A percentile compares a stretch with the other conserved stretches of the same genome.
phyloP scores from a whole-genome alignment of 2,113 vertebrate genomes.

The Cathartes aura region DNA sequence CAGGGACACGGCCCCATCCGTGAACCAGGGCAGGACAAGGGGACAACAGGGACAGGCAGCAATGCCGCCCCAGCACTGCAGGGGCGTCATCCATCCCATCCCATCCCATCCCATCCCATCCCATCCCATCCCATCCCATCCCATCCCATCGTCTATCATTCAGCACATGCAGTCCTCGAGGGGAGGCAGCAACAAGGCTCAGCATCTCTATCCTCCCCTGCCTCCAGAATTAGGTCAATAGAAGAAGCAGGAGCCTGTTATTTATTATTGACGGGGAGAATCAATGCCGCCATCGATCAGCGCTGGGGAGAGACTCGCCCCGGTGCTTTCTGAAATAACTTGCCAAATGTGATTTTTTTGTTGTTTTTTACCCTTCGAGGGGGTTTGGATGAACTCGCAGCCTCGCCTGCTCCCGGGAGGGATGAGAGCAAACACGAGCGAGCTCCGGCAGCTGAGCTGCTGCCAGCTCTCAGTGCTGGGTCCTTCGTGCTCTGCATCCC shows the following conservation, averaged over 20 bases:
- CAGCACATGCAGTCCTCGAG: accelerated
- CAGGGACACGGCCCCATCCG: not conserved
- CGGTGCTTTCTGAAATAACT: not conserved
- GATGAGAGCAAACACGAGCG: not conserved
- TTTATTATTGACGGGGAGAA: not conserved
- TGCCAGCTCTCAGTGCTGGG: not conserved
- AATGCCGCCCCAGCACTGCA: not conserved
- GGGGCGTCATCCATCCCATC: not conserved
- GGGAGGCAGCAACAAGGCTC: not conserved
- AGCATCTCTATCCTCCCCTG: not conserved
- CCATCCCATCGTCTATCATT: too few relatives aligned
- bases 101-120: not conserved
- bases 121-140: not conserved
- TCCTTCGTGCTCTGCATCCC: not conserved
- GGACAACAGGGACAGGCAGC: not conserved
- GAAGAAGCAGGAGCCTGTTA: not conserved
- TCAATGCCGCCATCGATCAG: not conserved
- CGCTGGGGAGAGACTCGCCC: not conserved
- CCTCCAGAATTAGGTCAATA: not conserved
- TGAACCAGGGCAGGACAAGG: not conserved
- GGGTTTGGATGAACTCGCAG: not conserved
- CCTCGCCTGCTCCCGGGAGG: not conserved
- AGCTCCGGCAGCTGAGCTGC: not conserved
- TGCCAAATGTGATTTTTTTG: not conserved
- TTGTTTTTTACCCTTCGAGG: not conserved